These are phyloP conservation scores for Euura lappo DNA, from an alignment of 1,140 invertebrate species.

Conservation along the genomic window DNA sequence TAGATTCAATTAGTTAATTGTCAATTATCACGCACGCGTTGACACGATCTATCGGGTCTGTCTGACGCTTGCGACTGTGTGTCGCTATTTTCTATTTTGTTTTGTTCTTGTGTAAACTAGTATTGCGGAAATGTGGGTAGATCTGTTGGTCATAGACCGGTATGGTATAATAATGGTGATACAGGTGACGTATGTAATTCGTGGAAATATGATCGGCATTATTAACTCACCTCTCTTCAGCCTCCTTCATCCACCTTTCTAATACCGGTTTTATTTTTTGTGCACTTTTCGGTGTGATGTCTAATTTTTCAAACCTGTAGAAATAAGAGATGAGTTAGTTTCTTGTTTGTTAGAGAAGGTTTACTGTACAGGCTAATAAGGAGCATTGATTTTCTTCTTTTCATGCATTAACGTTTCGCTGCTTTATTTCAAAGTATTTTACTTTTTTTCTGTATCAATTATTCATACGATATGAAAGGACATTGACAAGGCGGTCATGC, in stretches of 20 bases:
- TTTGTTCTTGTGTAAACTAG: too few species aligned
- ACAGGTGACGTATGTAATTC: slow-evolving; percentile 8
- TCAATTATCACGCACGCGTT: slow-evolving; percentile 50
- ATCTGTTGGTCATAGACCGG: too few species aligned
- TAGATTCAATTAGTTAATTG: slow-evolving; percentile 55
- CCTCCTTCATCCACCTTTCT: slow-evolving; percentile 98
- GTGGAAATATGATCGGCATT: neutral
- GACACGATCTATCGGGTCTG: slow-evolving; percentile 26
- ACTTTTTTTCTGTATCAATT: too few species aligned
- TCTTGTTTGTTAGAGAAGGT: too few species aligned
- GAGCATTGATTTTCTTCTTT: too few species aligned
- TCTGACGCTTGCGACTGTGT: too few species aligned
- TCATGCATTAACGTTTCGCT: too few species aligned
- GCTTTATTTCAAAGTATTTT: too few species aligned
- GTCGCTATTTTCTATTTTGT: too few species aligned
- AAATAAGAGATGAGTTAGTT: slow-evolving; percentile 38
- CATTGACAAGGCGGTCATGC: slow-evolving; percentile 63
- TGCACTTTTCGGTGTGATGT: slow-evolving; percentile 98
- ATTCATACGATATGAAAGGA: slow-evolving; percentile 47
- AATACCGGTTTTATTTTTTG: slow-evolving; percentile 99
- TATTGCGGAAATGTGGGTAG: too few species aligned
- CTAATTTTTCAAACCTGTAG: slow-evolving; percentile 97
- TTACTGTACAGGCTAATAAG: too few species aligned
- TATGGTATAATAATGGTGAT: too few species aligned
- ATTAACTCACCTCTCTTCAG: slow-evolving; percentile 90